Base-by-base conservation (phyloP, 2,888 invertebrate species). In the Arrhopalites spinosus region DNA sequence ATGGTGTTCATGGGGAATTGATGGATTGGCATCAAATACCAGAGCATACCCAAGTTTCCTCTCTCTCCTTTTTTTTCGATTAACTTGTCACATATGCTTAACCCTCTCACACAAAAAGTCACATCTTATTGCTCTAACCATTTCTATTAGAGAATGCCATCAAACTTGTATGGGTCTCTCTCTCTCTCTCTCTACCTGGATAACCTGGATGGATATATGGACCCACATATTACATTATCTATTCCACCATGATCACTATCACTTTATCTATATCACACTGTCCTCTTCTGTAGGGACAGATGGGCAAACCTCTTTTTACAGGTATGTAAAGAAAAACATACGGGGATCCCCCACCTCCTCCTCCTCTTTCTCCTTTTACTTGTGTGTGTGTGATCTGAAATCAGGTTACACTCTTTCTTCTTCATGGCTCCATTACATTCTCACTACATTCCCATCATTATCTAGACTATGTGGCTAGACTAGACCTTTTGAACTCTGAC, bases 1-100 rank as follows among this genome's bases (percentile, higher is more conserved):
- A 3, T 36, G 36, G 36, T 36, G 36, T 50, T 69, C 69, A 69
- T 36, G 47, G 53, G 27, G 50, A 47, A 53, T 69, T 69, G 69
- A 69, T 69, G 50, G 69, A 69, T 69, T 50, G 69, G 69, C n/a
- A 69, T 69, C 69, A 69, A 69, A 69, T 69, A 29, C 69, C 50
- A 25, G 11, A 66, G 30, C 66, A 36, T 66, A 66, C 66, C 43
- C 23, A 66, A 36, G 20, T 43, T 20, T 36, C 15, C 66, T n/a
- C 29, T 50, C 69, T 36, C 36, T 36, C 36, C 69, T 69, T 36
- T 25, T n/a, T 47, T 69, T 69, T 27, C 29, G 69, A 47, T 69
- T 30, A 53, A 30, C 66, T 36, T 66, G 66, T 43, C 66, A 66
- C 66, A 66, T 66, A 20, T 66, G 45, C 45, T 66, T 69, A 50